Base-by-base conservation (phyloP, 2,888 invertebrate species). In the Hedya salicella region DNA sequence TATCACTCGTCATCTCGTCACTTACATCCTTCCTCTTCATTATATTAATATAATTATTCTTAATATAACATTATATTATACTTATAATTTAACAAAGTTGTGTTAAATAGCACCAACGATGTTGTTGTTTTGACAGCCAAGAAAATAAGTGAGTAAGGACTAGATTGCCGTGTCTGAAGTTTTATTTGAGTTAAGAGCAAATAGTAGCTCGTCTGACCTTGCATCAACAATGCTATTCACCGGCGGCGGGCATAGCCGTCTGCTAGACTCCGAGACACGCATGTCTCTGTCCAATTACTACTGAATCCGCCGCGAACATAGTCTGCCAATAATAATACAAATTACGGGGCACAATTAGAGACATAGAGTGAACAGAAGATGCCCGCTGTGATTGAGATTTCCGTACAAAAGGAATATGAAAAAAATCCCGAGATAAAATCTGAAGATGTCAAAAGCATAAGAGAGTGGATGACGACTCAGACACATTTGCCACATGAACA, bases 381-480 rank as follows among this genome's bases (percentile, higher is more conserved):
- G 84, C 66, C 75, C 44, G 70, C 73, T 53, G 71, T 76, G 49
- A 52, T 68, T 57, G 72, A 75, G 44, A 71, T 69, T 56, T 67
- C 76, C 53, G 72, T 78, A 54, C 61, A 71, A 67, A 89, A 91
- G 46, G 94, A 95, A 77, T 93, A 94, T 79, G 85, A 90, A 59
- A 94, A 92, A 72, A 93, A 94, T 83, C 83, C 91, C 2, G 89
- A 93, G 68, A 84, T 95, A 53, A 93, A 93, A 64, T 85, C 88
- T 14, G 87, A 92, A 53, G 95, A 95, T 73, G 87, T 95, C 13
- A 78, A 88, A 53, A 88, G 86, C 66, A 81, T 95, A 50, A 77
- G 89, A 70, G 89, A 93, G 57, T 95, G 95, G 95, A 83, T 93
- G 32, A 82, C 87, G 17, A 93, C 92, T 52, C 95, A 95, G 75